Evolutionary conservation across 2,888 invertebrate species (phyloP).

Genomic region (Leucophora obtusa): DNA sequence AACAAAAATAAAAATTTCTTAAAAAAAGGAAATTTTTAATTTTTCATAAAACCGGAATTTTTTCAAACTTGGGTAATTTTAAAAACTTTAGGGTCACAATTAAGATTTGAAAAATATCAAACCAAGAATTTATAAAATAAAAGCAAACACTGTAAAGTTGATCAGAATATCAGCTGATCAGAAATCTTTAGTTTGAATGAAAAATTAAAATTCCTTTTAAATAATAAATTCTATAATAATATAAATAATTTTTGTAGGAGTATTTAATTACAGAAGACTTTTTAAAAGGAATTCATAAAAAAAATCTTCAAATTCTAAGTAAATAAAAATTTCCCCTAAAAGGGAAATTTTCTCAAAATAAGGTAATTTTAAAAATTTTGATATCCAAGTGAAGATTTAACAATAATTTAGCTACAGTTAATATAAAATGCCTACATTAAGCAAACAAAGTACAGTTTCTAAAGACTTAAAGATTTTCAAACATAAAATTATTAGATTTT

Average conservation of each 20-base stretch:
- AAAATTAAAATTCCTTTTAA: no score
- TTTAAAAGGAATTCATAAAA: not conserved
- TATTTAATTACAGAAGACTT: not conserved
- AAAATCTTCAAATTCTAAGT: not conserved
- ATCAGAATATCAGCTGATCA: no score
- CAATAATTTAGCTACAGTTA: no score
- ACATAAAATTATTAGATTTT: no score
- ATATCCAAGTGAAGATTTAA: no score
- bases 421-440: no score
- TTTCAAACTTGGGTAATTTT: constrained; percentile 1
- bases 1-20: no score
- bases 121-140: not conserved
- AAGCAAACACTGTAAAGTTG: not conserved
- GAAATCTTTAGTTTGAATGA: no score
- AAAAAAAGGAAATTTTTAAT: not conserved
- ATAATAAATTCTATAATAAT: no score
- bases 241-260: no score
- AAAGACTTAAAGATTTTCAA: no score
- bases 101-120: not conserved
- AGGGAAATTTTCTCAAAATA: constrained; percentile 6
- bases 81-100: not conserved
- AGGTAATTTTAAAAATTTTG: not conserved
- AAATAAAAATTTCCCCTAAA: constrained; percentile 18
- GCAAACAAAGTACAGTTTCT: no score
- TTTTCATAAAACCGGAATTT: constrained; percentile 10